These are phyloP conservation scores for Melieria omissa DNA, from an alignment of 2,888 invertebrate species.

Conservation along the genomic window DNA sequence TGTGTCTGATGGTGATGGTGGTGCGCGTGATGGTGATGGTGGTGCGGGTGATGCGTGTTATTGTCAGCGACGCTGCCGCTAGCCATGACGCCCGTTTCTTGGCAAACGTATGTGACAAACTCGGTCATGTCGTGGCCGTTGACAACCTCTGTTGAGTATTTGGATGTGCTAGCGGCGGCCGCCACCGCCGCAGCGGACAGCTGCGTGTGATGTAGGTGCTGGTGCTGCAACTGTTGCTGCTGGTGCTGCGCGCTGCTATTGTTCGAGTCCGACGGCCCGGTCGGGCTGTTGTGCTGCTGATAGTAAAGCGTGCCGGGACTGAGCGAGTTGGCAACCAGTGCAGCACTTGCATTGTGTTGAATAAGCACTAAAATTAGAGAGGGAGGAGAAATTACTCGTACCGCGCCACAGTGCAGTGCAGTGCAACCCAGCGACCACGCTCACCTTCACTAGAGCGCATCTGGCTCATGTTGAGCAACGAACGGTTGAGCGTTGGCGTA, in stretches of 20 bases:
- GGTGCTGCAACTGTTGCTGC: constrained; percentile 46
- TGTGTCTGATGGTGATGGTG: constrained; percentile 50
- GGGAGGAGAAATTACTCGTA: no score
- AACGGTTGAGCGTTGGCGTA: constrained; percentile 55
- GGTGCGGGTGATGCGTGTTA: constrained; percentile 10
- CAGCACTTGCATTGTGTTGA: constrained; percentile 68
- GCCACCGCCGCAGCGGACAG: constrained; percentile 45
- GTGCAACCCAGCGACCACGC: background rate
- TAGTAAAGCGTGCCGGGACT: constrained; percentile 71
- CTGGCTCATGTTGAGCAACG: constrained; percentile 56
- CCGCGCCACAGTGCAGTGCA: no score
- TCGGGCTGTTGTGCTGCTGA: constrained; percentile 62
- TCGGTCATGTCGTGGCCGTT: constrained; percentile 92
- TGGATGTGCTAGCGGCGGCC: constrained; percentile 52
- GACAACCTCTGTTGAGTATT: constrained; percentile 69
- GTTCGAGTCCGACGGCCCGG: constrained; percentile 34
- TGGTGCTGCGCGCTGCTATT: constrained; percentile 59
- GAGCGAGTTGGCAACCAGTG: constrained; percentile 67
- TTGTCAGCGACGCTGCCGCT: constrained; percentile 16
- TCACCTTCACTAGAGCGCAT: constrained; percentile 61
- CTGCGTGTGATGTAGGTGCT: constrained; percentile 45
- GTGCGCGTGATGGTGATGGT: constrained; percentile 39
- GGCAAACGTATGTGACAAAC: constrained; percentile 96
- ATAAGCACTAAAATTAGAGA: constrained; percentile 53
- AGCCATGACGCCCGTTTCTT: constrained; percentile 80